Evolutionary conservation across 2,797 vertebrate genomes (phyloP).

Genomic region (Malurus leucopterus): DNA sequence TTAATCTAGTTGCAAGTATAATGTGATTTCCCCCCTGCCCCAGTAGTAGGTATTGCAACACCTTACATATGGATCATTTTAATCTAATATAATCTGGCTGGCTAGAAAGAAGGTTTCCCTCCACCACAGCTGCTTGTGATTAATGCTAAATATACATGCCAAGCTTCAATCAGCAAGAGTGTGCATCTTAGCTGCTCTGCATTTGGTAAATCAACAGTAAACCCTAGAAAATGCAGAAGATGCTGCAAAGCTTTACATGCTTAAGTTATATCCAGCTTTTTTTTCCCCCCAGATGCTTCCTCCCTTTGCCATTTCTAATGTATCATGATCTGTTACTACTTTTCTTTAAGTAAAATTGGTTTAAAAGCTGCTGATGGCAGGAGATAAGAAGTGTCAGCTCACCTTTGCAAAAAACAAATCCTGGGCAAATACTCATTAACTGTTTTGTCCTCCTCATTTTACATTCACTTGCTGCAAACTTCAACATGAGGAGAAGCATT

Average conservation of each 20-base stretch:
- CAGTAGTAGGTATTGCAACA: conserved; percentile 45
- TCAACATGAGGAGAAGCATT: background rate
- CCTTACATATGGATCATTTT: conserved; percentile 65
- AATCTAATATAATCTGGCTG: conserved; percentile 65
- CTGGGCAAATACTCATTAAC: background rate
- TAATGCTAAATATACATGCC: conserved; percentile 53
- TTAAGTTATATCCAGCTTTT: background rate
- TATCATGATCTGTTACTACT: background rate
- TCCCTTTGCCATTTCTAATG: background rate
- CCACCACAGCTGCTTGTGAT: conserved; percentile 46
- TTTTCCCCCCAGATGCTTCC: background rate
- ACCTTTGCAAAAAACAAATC: background rate
- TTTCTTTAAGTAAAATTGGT: conserved; percentile 1
- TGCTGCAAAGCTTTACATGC: conserved; percentile 10
- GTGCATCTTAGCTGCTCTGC: conserved; percentile 13
- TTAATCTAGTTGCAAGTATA: conserved; percentile 64
- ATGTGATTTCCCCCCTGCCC: conserved; percentile 58
- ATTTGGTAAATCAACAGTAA: conserved; percentile 42
- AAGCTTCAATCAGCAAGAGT: conserved; percentile 34
- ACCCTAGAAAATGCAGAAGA: conserved; percentile 37
- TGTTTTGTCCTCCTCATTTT: background rate
- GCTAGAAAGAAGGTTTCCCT: conserved; percentile 46
- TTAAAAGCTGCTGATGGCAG: background rate
- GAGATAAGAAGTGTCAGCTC: background rate
- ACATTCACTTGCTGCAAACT: background rate